Conservation (phyloP, 2,797 vertebrate genomes). For the Glyptemys insculpta region DNA sequence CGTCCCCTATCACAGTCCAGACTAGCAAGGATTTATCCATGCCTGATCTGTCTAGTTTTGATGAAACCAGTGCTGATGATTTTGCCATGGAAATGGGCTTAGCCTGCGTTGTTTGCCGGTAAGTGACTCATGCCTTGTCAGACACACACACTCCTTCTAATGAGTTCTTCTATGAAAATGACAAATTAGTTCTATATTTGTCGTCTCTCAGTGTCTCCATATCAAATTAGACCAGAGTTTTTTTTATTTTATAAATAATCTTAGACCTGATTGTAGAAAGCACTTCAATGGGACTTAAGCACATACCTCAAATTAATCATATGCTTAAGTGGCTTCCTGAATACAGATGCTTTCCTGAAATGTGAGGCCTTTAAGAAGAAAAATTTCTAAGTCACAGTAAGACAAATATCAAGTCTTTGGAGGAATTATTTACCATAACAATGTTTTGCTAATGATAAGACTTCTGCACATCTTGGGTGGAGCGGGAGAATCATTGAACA, state of each 20-base stretch:
- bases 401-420: background rate
- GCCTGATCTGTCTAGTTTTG: conserved; percentile 91
- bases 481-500: background rate
- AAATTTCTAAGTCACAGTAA: background rate
- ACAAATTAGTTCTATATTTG: background rate
- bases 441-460: background rate
- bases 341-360: background rate
- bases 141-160: background rate
- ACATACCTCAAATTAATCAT: background rate
- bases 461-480: background rate
- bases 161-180: background rate
- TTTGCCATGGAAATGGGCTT: conserved; percentile 99
- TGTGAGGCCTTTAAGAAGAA: background rate
- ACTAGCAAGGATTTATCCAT: conserved; percentile 92
- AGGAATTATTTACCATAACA: background rate
- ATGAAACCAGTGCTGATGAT: conserved; percentile 97
- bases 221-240: background rate
- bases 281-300: background rate
- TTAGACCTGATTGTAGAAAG: background rate
- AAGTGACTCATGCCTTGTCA: background rate
- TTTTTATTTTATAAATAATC: background rate
- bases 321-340: background rate
- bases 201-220: background rate
- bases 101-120: conserved; percentile 98
- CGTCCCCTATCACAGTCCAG: conserved; percentile 92